phyloP scores from a whole-genome alignment of 2,888 invertebrate genomes.

The Lissocephala sabroskyi region DNA sequence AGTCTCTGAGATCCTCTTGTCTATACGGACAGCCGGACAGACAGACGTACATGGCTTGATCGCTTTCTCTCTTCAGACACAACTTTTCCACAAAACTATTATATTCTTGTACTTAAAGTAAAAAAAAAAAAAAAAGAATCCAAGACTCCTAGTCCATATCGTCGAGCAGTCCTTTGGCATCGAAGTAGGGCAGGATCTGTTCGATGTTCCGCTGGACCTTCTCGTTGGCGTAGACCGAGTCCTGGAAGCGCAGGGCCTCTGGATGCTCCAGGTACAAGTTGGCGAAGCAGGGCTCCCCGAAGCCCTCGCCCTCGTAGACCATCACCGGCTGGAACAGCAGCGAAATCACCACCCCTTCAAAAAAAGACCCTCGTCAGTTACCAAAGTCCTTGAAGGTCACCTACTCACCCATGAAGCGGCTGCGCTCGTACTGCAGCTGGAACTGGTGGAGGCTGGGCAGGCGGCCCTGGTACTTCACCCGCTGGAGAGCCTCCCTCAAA shows the following conservation, averaged over 20 bases:
- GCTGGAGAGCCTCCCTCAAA: slow-evolving; percentile 27
- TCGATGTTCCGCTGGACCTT: slow-evolving; percentile 54
- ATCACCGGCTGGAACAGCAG: slow-evolving; percentile 61
- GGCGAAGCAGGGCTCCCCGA: slow-evolving; percentile 60
- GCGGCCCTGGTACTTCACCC: slow-evolving; percentile 21
- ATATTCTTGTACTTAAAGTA: neutral
- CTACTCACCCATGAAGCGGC: slow-evolving; percentile 37
- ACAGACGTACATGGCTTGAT: no score
- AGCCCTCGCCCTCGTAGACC: slow-evolving; percentile 52
- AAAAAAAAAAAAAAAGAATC: no score
- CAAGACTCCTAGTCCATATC: slow-evolving; percentile 5
- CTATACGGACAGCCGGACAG: no score
- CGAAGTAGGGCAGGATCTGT: slow-evolving; percentile 59
- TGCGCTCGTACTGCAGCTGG: slow-evolving; percentile 33
- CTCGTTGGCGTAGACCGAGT: slow-evolving; percentile 52
- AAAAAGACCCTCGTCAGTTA: no score
- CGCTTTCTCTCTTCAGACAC: no score
- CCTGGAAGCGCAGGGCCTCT: slow-evolving; percentile 56
- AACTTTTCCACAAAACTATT: no score
- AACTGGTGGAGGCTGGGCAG: slow-evolving; percentile 49
- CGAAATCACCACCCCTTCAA: slow-evolving; percentile 51
- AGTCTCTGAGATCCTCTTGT: no score
- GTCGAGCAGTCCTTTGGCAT: slow-evolving; percentile 66
- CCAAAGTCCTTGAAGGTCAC: no score
- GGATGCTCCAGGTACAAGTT: slow-evolving; percentile 62